Evolutionary conservation across 2,888 invertebrate genomes (phyloP).

Genomic region (Teleiodes luculella): DNA sequence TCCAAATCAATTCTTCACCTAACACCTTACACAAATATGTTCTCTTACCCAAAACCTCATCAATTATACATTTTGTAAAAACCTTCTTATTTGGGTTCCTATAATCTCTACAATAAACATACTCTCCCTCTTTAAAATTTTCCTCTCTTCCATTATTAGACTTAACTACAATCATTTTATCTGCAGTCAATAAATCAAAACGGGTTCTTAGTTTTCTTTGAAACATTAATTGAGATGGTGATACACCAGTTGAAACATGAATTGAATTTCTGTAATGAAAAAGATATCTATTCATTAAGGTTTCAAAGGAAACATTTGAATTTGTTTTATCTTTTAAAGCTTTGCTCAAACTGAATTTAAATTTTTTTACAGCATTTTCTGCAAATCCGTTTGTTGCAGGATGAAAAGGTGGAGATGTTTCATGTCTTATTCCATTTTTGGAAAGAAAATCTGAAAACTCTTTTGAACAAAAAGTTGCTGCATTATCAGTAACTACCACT

Average conservation of each 20-base stretch:
- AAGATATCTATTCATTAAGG: background rate
- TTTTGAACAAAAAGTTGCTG: background rate
- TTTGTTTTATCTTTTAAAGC: background rate
- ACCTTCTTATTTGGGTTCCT: slow-evolving; percentile 10
- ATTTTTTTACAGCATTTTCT: slow-evolving; percentile 16
- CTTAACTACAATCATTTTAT: too few species aligned
- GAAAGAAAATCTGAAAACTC: background rate
- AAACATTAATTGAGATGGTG: slow-evolving; percentile 9
- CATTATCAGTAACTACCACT: slow-evolving; percentile 8
- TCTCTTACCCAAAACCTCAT: slow-evolving; percentile 6
- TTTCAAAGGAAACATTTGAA: background rate
- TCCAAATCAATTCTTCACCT: slow-evolving; percentile 9
- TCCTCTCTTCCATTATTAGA: too few species aligned
- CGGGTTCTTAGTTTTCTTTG: background rate
- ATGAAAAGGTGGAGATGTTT: slow-evolving; percentile 15
- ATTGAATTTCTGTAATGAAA: slow-evolving; percentile 6
- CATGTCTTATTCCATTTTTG: slow-evolving; percentile 16
- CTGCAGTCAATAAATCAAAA: background rate
- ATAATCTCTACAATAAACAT: too few species aligned
- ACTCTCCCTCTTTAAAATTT: too few species aligned
- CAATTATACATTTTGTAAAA: slow-evolving; percentile 2
- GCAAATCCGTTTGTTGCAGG: slow-evolving; percentile 13
- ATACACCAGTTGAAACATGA: slow-evolving; percentile 1
- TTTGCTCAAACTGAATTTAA: too few species aligned
- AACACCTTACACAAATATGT: slow-evolving; percentile 2